Evolutionary conservation across 2,797 vertebrate genomes (phyloP), one percentile per base, ranked within the genome.

Genomic region (Carcharodon carcharias): DNA sequence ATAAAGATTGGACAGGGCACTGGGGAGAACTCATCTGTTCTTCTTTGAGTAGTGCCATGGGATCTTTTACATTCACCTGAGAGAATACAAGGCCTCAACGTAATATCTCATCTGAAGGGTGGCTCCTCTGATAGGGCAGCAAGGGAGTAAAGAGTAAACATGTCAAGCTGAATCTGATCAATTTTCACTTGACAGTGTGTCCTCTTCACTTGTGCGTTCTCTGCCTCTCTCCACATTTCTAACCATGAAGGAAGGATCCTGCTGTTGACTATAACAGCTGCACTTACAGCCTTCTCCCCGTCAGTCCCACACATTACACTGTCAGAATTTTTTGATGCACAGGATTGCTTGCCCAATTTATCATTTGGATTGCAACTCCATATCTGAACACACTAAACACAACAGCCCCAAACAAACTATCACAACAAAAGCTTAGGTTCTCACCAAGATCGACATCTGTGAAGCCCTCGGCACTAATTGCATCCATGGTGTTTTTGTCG

Each of bases 391-490:
- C 21, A 50, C 45, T 21, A 23, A 23, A 50, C 1, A 50, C 18
- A 50, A 85, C 5, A 1, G 7, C 7, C 7, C 88, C 35, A 58
- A 88, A 56, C 2, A 28, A 54, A 89, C 8, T 45, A 65, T 40
- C 3, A 54, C 21, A 54, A 45, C 16, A 31, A 61, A 7, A 31
- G 67, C 8, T 82, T 14, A 85, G 16, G 40, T 3, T 97, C 98
- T 97, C 95, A 98, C 98, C 98, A 95, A 98, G 97, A 88, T 98
- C 98, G 0, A 98, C 98, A 96, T 98, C 98, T 1, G 98, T 98
- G 96, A 98, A 98, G 23, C 98, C 98, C 97, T 98, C 98, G 3
- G 98, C 98, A 96, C 97, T 98, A 96, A 98, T 98, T 16, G 98
- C 98, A 97, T 98, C 98, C 97, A 97, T 96, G 0, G 97, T 98